phyloP scores from a whole-genome alignment of 2,113 vertebrate species.

The Gadus chalcogrammus region DNA sequence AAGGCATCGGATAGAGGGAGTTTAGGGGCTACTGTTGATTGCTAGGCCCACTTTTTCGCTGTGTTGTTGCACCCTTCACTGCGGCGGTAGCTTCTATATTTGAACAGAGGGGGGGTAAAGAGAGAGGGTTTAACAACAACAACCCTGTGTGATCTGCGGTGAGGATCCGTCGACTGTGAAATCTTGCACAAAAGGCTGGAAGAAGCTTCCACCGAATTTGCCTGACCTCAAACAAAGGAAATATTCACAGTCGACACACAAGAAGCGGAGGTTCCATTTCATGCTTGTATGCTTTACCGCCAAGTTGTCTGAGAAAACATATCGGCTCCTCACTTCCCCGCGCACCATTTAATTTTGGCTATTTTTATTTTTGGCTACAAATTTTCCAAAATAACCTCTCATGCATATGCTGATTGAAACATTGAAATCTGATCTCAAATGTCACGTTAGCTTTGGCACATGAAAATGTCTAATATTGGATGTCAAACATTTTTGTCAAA shows the following conservation, averaged over 20 bases:
- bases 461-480: neutral
- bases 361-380: neutral
- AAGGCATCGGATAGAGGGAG: no score
- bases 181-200: neutral
- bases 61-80: neutral
- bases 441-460: neutral
- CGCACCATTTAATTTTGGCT: neutral
- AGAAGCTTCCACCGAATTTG: neutral
- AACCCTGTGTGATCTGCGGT: slow-evolving; percentile 7
- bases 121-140: neutral
- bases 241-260: neutral
- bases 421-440: slow-evolving; percentile 3
- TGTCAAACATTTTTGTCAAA: neutral
- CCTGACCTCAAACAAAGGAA: slow-evolving; percentile 4
- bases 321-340: neutral
- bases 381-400: neutral
- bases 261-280: slow-evolving; percentile 18
- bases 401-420: slow-evolving; percentile 11
- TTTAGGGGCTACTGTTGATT: no score
- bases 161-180: slow-evolving; percentile 1
- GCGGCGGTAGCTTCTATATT: neutral
- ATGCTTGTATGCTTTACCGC: slow-evolving; percentile 4
- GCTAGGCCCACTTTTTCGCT: no score
- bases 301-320: neutral
- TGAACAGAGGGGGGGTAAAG: neutral